Percentiles rank a stretch among this genome's conserved stretches.
Evolutionary conservation across 1,140 invertebrate species (phyloP).

Genomic region (Archivesica marissinica): DNA sequence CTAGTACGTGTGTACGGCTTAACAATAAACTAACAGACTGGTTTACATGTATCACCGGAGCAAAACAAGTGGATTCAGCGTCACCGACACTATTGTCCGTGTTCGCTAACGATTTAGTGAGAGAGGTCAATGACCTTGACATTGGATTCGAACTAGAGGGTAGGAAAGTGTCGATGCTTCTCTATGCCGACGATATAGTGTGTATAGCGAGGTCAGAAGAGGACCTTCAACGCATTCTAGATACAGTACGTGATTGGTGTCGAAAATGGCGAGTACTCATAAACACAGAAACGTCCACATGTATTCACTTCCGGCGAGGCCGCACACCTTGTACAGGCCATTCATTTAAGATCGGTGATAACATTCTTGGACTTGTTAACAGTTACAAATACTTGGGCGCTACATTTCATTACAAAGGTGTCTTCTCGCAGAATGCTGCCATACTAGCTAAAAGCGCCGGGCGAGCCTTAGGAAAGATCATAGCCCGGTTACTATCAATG

Average conservation of each 20-base stretch:
- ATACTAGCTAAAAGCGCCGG: slow-evolving; percentile 18
- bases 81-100: slow-evolving; percentile 45
- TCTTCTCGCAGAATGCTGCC: neutral
- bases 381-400: slow-evolving; percentile 60
- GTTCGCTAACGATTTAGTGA: neutral
- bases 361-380: slow-evolving; percentile 7
- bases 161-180: slow-evolving; percentile 21
- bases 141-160: neutral
- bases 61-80: slow-evolving; percentile 12
- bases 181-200: slow-evolving; percentile 65
- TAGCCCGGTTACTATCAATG: neutral
- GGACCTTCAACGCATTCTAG: slow-evolving; percentile 46
- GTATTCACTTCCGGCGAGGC: slow-evolving; percentile 43
- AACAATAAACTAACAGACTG: neutral
- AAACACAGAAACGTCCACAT: slow-evolving; percentile 36
- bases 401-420: slow-evolving; percentile 29
- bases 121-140: slow-evolving; percentile 27
- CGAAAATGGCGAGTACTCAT: slow-evolving; percentile 52
- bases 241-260: slow-evolving; percentile 54
- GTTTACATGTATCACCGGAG: slow-evolving; percentile 10
- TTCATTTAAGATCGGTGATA: slow-evolving; percentile 2
- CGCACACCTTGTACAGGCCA: neutral
- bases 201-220: slow-evolving; percentile 20
- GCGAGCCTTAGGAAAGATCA: slow-evolving; percentile 16
- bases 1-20: too few relatives aligned